Conservation (phyloP, 2,888 invertebrate species). For the Panorpa germanica region DNA sequence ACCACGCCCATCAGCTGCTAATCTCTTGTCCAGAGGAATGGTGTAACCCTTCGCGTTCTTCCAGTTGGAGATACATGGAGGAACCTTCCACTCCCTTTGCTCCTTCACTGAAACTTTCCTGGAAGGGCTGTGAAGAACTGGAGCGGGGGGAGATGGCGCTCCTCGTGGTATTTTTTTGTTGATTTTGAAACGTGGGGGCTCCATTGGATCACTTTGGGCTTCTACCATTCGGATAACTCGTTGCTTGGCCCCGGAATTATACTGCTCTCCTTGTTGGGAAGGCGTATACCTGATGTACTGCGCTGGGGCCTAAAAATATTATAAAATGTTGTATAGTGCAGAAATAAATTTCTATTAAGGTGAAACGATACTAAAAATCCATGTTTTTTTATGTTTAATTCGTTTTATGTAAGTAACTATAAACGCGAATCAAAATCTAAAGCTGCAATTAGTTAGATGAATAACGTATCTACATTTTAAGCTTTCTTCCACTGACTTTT, state of each 20-base stretch:
- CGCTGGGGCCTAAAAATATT: conserved; percentile 63
- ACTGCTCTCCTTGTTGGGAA: conserved; percentile 83
- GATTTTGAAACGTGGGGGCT: conserved; percentile 94
- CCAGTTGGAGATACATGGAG: conserved; percentile 99
- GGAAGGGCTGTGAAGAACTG: conserved; percentile 96
- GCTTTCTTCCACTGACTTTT: too few relatives aligned
- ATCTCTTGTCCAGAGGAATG: conserved; percentile 90
- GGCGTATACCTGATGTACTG: conserved; percentile 98
- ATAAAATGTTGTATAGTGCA: too few relatives aligned
- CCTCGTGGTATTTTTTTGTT: conserved; percentile 98
- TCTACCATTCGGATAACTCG: conserved; percentile 92
- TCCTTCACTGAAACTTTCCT: conserved; percentile 95
- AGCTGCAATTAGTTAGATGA: too few relatives aligned
- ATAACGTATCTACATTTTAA: too few relatives aligned
- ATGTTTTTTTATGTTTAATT: too few relatives aligned
- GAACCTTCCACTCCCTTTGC: conserved; percentile 96
- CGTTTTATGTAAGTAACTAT: too few relatives aligned
- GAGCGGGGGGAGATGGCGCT: conserved; percentile 97
- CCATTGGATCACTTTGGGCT: conserved; percentile 92
- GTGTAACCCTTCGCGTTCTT: conserved; percentile 97
- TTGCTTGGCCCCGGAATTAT: conserved; percentile 95
- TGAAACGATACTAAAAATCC: too few relatives aligned
- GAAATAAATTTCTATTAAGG: too few relatives aligned
- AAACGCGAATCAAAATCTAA: too few relatives aligned
- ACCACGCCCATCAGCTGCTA: conserved; percentile 96